Evolutionary conservation across 2,888 invertebrate species (phyloP).

Genomic region (Arge pagana): DNA sequence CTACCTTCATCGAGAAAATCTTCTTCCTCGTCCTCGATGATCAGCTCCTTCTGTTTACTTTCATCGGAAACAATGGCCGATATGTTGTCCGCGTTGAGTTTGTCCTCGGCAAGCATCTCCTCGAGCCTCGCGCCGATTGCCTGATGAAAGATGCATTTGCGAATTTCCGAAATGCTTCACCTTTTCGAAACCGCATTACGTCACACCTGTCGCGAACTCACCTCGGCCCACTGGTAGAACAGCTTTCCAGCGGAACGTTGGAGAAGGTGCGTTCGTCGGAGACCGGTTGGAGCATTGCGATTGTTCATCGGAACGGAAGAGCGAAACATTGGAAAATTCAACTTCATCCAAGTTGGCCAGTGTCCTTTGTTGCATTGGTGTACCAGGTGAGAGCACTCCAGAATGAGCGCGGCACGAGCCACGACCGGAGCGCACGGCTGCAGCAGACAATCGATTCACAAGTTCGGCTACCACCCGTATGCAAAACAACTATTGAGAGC

Average conservation of each 20-base stretch:
- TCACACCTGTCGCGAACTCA: too few relatives aligned
- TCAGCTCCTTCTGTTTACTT: conserved; percentile 75
- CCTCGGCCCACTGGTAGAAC: conserved; percentile 97
- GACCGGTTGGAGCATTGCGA: conserved; percentile 62
- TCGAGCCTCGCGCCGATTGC: conserved; percentile 88
- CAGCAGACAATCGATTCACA: conserved; percentile 44
- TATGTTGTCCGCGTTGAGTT: conserved; percentile 70
- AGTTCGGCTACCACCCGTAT: too few relatives aligned
- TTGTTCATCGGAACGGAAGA: conserved; percentile 68
- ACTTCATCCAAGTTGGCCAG: conserved; percentile 98
- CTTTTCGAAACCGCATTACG: too few relatives aligned
- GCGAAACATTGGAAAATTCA: conserved; percentile 76
- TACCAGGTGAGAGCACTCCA: conserved; percentile 96
- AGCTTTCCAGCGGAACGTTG: conserved; percentile 93
- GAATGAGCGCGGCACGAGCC: conserved; percentile 84
- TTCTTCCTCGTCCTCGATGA: conserved; percentile 90
- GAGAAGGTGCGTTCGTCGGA: conserved; percentile 70
- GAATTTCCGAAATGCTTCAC: conserved; percentile 8
- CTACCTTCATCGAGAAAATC: conserved; percentile 95
- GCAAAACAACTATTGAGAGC: too few relatives aligned
- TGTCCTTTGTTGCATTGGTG: conserved; percentile 97
- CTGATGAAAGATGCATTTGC: conserved; percentile 55
- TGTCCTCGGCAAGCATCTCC: conserved; percentile 85
- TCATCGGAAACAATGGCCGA: conserved; percentile 74
- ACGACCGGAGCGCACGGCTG: conserved; percentile 94